Evolutionary conservation across 2,888 invertebrate species (phyloP), one percentile per base, ranked within the genome.

Genomic region (Crossocerus cetratus): DNA sequence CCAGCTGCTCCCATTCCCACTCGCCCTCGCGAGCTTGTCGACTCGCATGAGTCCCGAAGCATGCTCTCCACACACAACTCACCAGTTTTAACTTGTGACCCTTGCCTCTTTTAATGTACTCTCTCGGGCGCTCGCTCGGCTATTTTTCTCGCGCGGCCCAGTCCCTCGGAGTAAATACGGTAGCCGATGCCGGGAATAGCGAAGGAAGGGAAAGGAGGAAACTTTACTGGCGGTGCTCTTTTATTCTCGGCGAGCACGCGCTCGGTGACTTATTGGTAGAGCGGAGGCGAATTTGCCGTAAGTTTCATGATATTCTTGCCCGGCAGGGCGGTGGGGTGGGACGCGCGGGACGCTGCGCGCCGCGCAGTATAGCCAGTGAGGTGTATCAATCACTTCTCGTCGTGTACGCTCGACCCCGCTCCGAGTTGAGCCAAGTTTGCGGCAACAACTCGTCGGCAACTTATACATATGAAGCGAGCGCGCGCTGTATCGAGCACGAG

Each of bases 1-100:
- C 78, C 80, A 80, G 76, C 82, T 82, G 84, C 69, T 76, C 72
- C 65, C 72, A 76, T 81, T 82, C 77, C 67, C 72, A 76, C 80
- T 82, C 77, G 16, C 74, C 71, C n/a, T n/a, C 72, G 61, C 63
- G 70, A 74, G 69, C 77, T 65, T 32, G 32, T 65, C 68, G 64
- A 72, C 54, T 4, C 62, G 53, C 49, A 32, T 32, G 32, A 32
- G 32, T 32, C 32, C 32, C 32, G 32, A 32, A 32, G 32, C 32
- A 32, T 5, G 32, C 32, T 32, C 8, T 32, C 8, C 32, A n/a
- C n/a, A n/a, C n/a, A n/a, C n/a, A n/a, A n/a, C 8, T 32, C 32
- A 11, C 32, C 54, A n/a, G 21, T 20, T 11, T n/a, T n/a, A 16
- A 45, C 18, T 20, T 23, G 13, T 18, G 2, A 55, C 32, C 32